Base-by-base conservation (phyloP, 2,797 vertebrate species). In the Clarias laeviceps region DNA sequence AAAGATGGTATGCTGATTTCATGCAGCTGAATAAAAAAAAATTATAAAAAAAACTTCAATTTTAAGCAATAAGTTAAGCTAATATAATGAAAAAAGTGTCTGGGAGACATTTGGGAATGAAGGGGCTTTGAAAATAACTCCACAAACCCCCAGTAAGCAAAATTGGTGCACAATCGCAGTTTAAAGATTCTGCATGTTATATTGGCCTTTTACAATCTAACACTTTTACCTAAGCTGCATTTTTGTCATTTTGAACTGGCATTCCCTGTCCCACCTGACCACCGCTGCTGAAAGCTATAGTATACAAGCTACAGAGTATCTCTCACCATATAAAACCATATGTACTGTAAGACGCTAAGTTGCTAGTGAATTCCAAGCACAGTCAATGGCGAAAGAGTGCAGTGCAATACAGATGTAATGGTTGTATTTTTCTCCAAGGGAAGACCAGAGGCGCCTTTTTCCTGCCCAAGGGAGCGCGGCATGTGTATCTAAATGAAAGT, bases 401-500 rank as follows among this genome's bases (percentile, higher is more conserved):
- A 54, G 72, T 87, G 82, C 85, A 68, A 40, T 85, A 89, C 84
- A 85, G 66, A 2, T 87, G 84, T 96, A 96, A 97, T 82, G 72
- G 78, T 65, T 76, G 40, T 24, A 86, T 88, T 56, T 87, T 84
- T 88, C 80, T 80, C 96, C 87, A 97, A 99, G 97, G 97, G 96
- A 97, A 97, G 93, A 96, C 93, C 9, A 96, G 96, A 95, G 96
- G 95, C 93, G 96, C 95, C 8, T 96, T 99, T 91, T 95, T 92
- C 78, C 93, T 99, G 92, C 96, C 97, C 88, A 97, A 95, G 95
- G 96, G 96, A 97, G 96, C 96, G 88, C 95, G 95, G 90, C 96
- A 96, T 94, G 92, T 98, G 92, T 97, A 95, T 94, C 94, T 98
- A 91, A 97, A 95, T 95, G 96, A 97, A 95, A 96, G 93, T 0